Evolutionary conservation across 2,888 invertebrate genomes (phyloP).

Genomic region (Drosophila anomelani): DNA sequence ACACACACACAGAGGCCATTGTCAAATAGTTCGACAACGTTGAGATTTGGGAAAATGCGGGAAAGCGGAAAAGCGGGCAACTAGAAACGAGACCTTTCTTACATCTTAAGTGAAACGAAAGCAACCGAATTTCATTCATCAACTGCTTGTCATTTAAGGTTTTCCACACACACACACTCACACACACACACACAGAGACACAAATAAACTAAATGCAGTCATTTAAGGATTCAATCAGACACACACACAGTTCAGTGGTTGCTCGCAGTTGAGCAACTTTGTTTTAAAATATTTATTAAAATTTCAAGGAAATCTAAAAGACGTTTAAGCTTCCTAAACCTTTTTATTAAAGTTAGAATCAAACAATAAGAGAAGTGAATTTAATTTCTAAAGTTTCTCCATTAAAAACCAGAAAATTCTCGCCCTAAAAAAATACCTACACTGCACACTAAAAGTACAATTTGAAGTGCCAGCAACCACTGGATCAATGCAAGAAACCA

Average conservation of each 20-base stretch:
- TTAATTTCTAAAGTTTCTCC: too few relatives aligned
- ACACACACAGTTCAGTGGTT: constrained; percentile 21
- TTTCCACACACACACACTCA: background rate
- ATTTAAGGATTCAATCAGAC: constrained; percentile 1
- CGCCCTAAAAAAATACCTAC: too few relatives aligned
- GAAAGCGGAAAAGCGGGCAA: constrained; percentile 1
- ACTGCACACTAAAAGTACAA: background rate
- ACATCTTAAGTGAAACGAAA: constrained; percentile 35
- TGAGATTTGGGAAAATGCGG: background rate
- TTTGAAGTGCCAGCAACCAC: constrained; percentile 7
- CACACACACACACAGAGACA: constrained; percentile 9
- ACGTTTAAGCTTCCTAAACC: background rate
- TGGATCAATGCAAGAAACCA: constrained; percentile 49
- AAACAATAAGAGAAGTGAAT: too few relatives aligned
- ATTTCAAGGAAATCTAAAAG: background rate
- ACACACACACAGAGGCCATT: constrained; percentile 21
- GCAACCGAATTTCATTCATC: constrained; percentile 38
- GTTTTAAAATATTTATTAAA: background rate
- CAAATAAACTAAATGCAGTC: constrained; percentile 14
- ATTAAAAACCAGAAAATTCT: too few relatives aligned
- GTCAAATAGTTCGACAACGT: constrained; percentile 29
- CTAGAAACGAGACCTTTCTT: background rate
- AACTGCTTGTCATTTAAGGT: constrained; percentile 31
- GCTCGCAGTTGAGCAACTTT: background rate
- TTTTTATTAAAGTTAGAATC: background rate